Conservation (phyloP, 2,113 vertebrate species). For the Perccottus glenii region DNA sequence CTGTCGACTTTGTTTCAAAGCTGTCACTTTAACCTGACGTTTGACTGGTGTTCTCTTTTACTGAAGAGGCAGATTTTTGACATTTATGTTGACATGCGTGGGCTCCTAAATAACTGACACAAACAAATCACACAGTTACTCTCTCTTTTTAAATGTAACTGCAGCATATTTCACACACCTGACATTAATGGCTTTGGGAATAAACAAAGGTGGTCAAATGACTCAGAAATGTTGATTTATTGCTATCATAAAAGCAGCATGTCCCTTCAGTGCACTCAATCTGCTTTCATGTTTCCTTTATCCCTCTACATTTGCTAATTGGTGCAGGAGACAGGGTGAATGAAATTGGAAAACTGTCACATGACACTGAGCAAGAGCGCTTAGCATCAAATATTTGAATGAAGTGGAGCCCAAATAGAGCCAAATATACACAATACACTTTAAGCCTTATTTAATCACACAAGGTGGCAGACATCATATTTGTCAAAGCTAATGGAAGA, state of each 20-base stretch:
- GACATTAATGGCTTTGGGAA: constrained; percentile 36
- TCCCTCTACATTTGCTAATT: constrained; percentile 47
- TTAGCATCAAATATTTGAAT: background rate
- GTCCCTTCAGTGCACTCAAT: background rate
- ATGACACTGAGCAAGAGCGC: constrained; percentile 12
- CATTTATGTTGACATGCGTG: background rate
- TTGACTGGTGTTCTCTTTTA: constrained; percentile 22
- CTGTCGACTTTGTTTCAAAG: constrained; percentile 46
- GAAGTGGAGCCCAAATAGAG: constrained; percentile 3
- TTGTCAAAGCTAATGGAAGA: background rate
- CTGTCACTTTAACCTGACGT: constrained; percentile 43
- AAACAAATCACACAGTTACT: background rate
- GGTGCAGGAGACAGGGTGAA: constrained; percentile 18
- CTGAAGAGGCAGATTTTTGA: constrained; percentile 3
- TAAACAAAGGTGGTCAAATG: constrained; percentile 27
- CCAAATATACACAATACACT: background rate
- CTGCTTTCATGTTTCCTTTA: constrained; percentile 19
- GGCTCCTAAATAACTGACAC: background rate
- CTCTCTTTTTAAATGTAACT: constrained; percentile 22
- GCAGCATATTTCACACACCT: constrained; percentile 51
- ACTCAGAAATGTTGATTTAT: constrained; percentile 21
- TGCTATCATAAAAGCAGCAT: constrained; percentile 2
- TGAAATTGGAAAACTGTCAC: constrained; percentile 22
- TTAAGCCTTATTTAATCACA: constrained; percentile 6
- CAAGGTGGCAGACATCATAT: constrained; percentile 13